Base-by-base conservation (phyloP, 2,888 invertebrate species). In the Alviniconcha strummeri region DNA sequence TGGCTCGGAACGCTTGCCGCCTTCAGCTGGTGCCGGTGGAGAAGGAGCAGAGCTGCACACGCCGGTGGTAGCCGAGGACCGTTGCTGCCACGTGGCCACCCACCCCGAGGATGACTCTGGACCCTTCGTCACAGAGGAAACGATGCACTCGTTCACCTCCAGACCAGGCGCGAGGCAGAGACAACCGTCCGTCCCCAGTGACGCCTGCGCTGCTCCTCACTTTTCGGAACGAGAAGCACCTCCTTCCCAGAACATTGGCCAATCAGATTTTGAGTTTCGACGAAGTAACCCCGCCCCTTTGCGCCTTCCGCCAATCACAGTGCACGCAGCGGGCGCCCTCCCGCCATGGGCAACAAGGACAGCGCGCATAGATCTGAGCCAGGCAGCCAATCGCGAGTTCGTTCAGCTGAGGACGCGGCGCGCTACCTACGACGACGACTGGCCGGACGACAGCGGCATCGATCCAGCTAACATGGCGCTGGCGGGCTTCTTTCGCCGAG, bases 401-500 rank as follows among this genome's bases (percentile, higher is more conserved):
- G 79, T 52, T 54, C 64, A 60, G 15, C 67, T 67, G 6, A 5
- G 36, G 52, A 19, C 5, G 5, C 64, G 79, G 17, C 64, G 52
- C 52, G 67, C 36, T 15, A 79, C 79, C 52, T 79, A 54, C 54
- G 64, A 79, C 13, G 11, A 57, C n/a, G 67, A 67, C 54, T 79
- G 79, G 79, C 79, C 79, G 8, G n/a, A 52, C 17, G 5, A 52
- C 52, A 52, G 67, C 19, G 64, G 79, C 6, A 64, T 54, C 6
- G 79, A 67, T 15, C 52, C 67, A 8, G 67, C 67, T 13, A 52
- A 79, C 17, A 79, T 67, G 79, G 79, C 79, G 0, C 52, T 79
- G 79, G 79, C 79, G 5, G 79, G 79, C 6, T 79, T 79, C 54
- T 79, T 57, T 36, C 54, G 67, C 56, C 13, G 9, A 8, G 79